Base-by-base conservation (phyloP, 1,140 invertebrate genomes). In the Maconellicoccus hirsutus region DNA sequence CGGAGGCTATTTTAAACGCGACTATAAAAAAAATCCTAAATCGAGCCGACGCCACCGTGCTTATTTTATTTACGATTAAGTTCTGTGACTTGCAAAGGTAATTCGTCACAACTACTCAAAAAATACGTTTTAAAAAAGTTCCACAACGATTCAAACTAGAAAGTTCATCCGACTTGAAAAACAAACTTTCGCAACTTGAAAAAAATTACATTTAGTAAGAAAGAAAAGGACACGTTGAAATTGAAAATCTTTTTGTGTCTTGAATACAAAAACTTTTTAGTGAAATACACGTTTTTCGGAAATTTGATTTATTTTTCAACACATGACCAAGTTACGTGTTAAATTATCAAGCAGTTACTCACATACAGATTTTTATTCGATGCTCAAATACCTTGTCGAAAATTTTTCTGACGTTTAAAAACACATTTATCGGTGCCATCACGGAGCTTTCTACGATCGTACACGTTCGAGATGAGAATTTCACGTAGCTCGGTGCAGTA, bases 301-400 rank as follows among this genome's bases (percentile, higher is more conserved):
- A 66, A 66, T 66, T 26, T 66, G 61, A 66, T 66, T 66, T 66
- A 25, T 66, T 25, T 66, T 66, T 66, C 61, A 25, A 66, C 61
- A 66, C 61, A 66, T 66, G 61, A 66, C 61, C 25, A 66, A 66
- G 22, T 23, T 66, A 66, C 61, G 61, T 66, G 21, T 66, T 66
- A 66, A 66, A 66, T 66, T 66, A 66, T 66, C 7, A 25, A 66
- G 61, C 19, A 66, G 61, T 22, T 26, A 26, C 22, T 66, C 2
- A 66, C 61, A 25, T 66, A 26, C 61, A 66, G 10, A 66, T 14
- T 23, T 66, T 66, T 66, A 25, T 23, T 25, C 25, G 25, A 52
- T 16, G 42, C 42, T 14, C 10, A 19, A 52, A 52, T 16, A 52
- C 42, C 42, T 52, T 19, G 42, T 52, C n/a, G 42, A 52, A 19